Base-by-base conservation (phyloP, 2,888 invertebrate genomes). In the Leptogaster cylindrica region DNA sequence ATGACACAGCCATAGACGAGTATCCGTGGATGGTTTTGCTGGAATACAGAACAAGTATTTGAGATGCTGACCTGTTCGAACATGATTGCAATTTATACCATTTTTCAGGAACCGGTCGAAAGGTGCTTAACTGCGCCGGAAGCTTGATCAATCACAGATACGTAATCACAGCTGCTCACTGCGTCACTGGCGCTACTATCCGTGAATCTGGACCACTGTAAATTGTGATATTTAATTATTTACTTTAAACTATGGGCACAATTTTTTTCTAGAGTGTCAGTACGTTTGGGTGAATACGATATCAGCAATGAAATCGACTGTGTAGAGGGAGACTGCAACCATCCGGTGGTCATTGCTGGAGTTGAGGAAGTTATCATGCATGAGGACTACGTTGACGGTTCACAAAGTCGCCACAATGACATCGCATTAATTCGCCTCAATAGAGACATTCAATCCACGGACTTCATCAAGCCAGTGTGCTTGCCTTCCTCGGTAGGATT, bases 1-100 rank as follows among this genome's bases (percentile, higher is more conserved):
- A 82, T 28, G 75, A 78, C 39, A 83, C 88, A 0, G 85, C 84
- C 0, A 73, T 89, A 1, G 87, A 86, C 71, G 88, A 89, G 71
- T 88, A 86, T 73, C 86, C 88, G 0, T 90, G 89, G 89, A 87
- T 89, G 87, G 85, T 82, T 0, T 78, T 89, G n/a, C 73, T 90
- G 6, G 84, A 86, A 76, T 89, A 89, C 74, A 82, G 83, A 68
- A 85, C 85, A 82, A 84, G 89, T 89, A 80, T 80, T 83, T 77
- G 16, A 14, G 18, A 28, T 20, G 8, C 12, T 10, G 20, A 10
- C n/a, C n/a, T n/a, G n/a, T n/a, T n/a, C n/a, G n/a, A n/a, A n/a
- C n/a, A n/a, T n/a, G n/a, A n/a, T n/a, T n/a, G n/a, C n/a, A n/a
- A n/a, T n/a, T n/a, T n/a, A n/a, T n/a, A n/a, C n/a, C n/a, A n/a